Percentiles rank a stretch among this genome's conserved stretches.
These are phyloP conservation scores for Acanthurus leucopareius DNA, from an alignment of 2,797 vertebrate species.

Conservation along the genomic window DNA sequence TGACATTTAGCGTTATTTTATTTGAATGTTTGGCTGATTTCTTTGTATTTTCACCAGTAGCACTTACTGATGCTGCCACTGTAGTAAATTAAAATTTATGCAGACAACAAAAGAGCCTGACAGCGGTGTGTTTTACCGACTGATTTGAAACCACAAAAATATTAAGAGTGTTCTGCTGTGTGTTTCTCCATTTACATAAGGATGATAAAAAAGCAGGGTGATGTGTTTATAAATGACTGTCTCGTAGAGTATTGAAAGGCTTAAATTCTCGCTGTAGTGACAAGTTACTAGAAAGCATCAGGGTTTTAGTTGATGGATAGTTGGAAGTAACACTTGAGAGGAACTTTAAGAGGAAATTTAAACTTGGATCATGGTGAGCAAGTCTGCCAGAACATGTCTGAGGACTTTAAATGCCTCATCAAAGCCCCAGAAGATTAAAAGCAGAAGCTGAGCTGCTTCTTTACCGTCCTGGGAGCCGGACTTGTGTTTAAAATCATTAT, in stretches of 20 bases:
- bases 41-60: too few relatives aligned
- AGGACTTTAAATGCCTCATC: conserved; percentile 6
- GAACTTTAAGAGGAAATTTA: background rate
- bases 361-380: background rate
- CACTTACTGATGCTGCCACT: too few relatives aligned
- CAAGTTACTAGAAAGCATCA: background rate
- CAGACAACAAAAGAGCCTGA: too few relatives aligned
- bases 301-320: background rate
- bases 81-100: too few relatives aligned
- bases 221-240: background rate
- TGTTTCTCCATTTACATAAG: background rate
- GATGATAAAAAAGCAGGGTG: background rate
- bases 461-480: background rate
- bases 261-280: background rate
- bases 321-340: background rate
- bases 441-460: background rate
- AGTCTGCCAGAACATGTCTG: conserved; percentile 4
- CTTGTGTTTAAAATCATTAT: background rate
- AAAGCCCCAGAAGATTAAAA: conserved; percentile 7
- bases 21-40: background rate
- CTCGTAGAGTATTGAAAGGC: background rate
- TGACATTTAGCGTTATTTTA: background rate
- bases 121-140: too few relatives aligned
- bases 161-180: too few relatives aligned
- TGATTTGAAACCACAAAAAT: too few relatives aligned